Percentiles rank a stretch among this genome's conserved stretches.
phyloP scores from a whole-genome alignment of 2,797 vertebrate species.

The Malacoctenus gilli region DNA sequence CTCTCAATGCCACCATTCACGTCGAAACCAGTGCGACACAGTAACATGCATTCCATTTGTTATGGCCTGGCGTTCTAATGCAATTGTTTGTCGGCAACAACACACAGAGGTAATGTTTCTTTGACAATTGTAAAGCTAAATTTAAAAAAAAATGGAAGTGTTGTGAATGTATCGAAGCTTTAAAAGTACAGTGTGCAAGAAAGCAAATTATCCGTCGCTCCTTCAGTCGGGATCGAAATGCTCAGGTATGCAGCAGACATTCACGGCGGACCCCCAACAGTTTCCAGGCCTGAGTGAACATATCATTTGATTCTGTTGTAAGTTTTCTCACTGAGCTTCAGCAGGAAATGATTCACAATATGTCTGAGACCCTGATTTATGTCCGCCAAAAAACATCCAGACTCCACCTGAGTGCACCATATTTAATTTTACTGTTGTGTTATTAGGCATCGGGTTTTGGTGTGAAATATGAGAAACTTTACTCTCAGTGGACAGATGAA shows the following conservation, averaged over 20 bases:
- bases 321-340: conserved; percentile 13
- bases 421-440: conserved; percentile 51
- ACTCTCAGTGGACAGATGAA: conserved; percentile 54
- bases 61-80: conserved; percentile 18
- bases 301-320: conserved; percentile 4
- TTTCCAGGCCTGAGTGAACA: conserved; percentile 19
- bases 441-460: conserved; percentile 48
- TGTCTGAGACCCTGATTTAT: conserved; percentile 41
- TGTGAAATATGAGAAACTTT: conserved; percentile 52
- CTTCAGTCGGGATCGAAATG: conserved; percentile 31
- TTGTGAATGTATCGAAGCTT: neutral
- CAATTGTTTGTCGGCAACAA: conserved; percentile 20
- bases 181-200: conserved; percentile 27
- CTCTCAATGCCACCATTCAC: conserved; percentile 8
- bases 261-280: conserved; percentile 4
- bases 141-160: too few relatives aligned
- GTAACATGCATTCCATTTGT: conserved; percentile 45
- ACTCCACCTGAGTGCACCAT: conserved; percentile 14
- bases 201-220: conserved; percentile 36
- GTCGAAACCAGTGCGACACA: conserved; percentile 17
- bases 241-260: conserved; percentile 47
- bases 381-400: conserved; percentile 33
- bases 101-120: neutral
- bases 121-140: conserved; percentile 12
- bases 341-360: conserved; percentile 28